These are phyloP conservation scores for Lacanobia wlatinum DNA, from an alignment of 2,888 invertebrate genomes.

Conservation along the genomic window DNA sequence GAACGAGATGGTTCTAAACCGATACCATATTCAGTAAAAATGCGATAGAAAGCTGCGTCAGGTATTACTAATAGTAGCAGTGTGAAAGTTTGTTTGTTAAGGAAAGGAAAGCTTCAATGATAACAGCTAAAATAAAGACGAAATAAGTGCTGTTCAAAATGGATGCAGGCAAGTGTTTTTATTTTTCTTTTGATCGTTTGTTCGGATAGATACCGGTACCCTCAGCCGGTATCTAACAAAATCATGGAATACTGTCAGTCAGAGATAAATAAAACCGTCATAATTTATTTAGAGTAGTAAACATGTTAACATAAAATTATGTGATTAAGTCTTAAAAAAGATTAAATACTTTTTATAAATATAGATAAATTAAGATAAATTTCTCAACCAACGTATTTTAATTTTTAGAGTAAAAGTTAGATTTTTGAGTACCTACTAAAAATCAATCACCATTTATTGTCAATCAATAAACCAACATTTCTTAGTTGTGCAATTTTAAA, in stretches of 20 bases:
- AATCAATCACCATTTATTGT: too few relatives aligned
- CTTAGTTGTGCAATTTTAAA: background rate
- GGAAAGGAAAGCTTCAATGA: background rate
- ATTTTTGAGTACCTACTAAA: too few relatives aligned
- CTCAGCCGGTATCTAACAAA: constrained; percentile 7
- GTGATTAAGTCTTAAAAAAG: background rate
- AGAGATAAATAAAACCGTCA: background rate
- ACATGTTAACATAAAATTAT: too few relatives aligned
- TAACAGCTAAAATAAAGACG: background rate
- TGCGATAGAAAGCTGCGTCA: background rate
- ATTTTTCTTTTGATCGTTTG: constrained; percentile 60
- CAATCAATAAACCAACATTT: background rate
- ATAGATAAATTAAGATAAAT: background rate
- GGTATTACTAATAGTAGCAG: background rate
- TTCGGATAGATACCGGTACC: constrained; percentile 52
- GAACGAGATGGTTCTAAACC: constrained; percentile 65
- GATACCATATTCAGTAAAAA: constrained; percentile 48
- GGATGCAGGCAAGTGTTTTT: constrained; percentile 61
- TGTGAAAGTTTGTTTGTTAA: background rate
- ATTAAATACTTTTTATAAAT: too few relatives aligned
- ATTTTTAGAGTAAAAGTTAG: background rate
- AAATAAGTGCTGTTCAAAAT: constrained; percentile 42
- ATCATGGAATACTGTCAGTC: background rate
- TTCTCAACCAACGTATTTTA: background rate
- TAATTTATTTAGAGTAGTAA: constrained; percentile 6